phyloP scores from a whole-genome alignment of 2,797 vertebrate genomes.

The Anabas testudineus region DNA sequence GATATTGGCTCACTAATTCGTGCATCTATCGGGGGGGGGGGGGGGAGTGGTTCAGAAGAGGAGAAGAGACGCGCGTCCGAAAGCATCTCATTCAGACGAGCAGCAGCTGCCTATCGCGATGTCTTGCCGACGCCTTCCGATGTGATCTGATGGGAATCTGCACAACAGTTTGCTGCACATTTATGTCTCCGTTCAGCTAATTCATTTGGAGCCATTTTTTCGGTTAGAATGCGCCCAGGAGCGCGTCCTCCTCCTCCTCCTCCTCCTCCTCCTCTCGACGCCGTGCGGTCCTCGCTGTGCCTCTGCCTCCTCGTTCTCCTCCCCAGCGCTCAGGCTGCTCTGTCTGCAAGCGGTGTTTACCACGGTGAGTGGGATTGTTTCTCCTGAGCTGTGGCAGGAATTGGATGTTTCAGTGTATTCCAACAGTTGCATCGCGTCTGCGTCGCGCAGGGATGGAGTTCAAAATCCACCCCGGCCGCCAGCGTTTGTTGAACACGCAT shows the following conservation, averaged over 20 bases:
- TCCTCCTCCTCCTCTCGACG: constrained; percentile 12
- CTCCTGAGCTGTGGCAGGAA: neutral
- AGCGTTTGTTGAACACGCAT: neutral
- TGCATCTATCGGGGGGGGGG: neutral
- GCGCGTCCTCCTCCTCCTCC: constrained; percentile 36
- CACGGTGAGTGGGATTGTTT: constrained; percentile 67
- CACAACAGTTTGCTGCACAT: constrained; percentile 5
- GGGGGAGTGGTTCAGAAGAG: constrained; percentile 50
- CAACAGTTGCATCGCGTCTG: neutral
- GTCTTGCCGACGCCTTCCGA: constrained; percentile 17
- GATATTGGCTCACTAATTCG: no score
- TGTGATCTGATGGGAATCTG: constrained; percentile 21
- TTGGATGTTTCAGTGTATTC: neutral
- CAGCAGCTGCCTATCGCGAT: constrained; percentile 24
- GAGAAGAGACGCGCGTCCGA: constrained; percentile 12
- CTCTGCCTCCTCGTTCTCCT: constrained; percentile 47
- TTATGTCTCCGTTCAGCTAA: constrained; percentile 36
- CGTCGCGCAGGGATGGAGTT: neutral
- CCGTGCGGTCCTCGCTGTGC: constrained; percentile 43
- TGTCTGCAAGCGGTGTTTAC: constrained; percentile 46
- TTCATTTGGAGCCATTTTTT: constrained; percentile 30
- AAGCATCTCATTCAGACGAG: constrained; percentile 54
- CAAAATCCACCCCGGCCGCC: neutral
- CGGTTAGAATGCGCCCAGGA: constrained; percentile 71
- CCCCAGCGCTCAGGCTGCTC: constrained; percentile 28